Base-by-base conservation (phyloP, 2,113 vertebrate genomes). In the Callaeas wilsoni region DNA sequence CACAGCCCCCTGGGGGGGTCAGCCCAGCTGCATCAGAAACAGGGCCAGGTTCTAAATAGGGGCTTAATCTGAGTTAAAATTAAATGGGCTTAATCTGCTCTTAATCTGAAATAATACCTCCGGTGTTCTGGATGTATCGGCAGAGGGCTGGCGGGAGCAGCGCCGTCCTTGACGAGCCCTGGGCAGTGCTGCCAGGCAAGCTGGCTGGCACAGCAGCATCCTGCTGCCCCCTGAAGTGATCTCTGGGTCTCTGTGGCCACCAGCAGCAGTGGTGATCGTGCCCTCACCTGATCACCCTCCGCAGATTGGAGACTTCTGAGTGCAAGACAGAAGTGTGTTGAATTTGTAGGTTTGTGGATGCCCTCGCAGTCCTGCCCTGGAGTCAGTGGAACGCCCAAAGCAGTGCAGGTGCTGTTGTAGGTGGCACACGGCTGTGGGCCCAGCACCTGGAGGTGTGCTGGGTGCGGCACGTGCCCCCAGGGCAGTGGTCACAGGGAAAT, bases 101-200 rank as follows among this genome's bases (percentile, higher is more conserved):
- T 96, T 97, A 96, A 94, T 93, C 96, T 95, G 95, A 81, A 96
- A 93, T 95, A 96, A 95, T 96, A 93, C 91, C 91, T 95, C 94
- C 84, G 91, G 96, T 78, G 91, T 29, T 95, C 13, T 12, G 76
- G 83, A 44, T n/a, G 84, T 11, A 49, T 22, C 0, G 2, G 53
- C 9, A 12, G 12, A 85, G 79, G 74, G 93, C 39, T 5, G 49
- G 76, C 0, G 2, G 76, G 16, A 62, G 32, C 68, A 49, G 63
- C 3, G 0, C 44, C 0, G 18, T 53, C 89, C 93, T 80, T 86
- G 57, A 39, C 14, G 3, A 86, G 52, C 73, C 73, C 84, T 47
- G 78, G 55, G 47, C 4, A 12, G n/a, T 0, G 76, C 77, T 68
- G 68, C 44, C 2, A 8, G 70, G 33, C 44, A 7, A 39, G 60